phyloP scores from a whole-genome alignment of 2,888 invertebrate genomes.

The Hemithea aestivaria region DNA sequence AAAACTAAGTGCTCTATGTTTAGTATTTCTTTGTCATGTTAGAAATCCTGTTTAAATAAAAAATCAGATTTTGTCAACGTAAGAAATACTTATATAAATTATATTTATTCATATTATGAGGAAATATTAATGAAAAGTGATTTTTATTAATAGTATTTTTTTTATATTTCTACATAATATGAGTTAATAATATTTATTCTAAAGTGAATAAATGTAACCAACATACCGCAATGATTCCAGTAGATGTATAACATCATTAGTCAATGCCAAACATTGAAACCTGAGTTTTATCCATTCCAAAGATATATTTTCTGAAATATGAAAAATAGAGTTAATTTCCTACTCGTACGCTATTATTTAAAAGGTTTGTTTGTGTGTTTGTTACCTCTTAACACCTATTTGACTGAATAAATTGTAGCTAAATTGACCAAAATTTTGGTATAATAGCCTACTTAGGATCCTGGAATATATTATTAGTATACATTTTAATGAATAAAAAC shows the following conservation, averaged over 20 bases:
- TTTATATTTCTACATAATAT: conserved; percentile 74
- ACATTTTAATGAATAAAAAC: no score
- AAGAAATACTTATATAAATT: conserved; percentile 28
- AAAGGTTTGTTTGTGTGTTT: no score
- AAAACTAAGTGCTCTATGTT: conserved; percentile 19
- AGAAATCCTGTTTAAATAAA: conserved; percentile 27
- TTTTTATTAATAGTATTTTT: conserved; percentile 2
- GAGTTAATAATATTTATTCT: conserved; percentile 15
- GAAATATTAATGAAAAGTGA: conserved; percentile 49
- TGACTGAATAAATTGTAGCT: no score
- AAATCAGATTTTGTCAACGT: no score
- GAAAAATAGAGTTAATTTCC: conserved; percentile 10
- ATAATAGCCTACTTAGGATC: no score
- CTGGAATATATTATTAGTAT: no score
- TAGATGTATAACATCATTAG: conserved; percentile 83
- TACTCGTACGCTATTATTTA: no score
- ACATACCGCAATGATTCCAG: conserved; percentile 82
- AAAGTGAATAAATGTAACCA: conserved; percentile 34
- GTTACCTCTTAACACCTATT: no score
- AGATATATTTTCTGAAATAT: conserved; percentile 83
- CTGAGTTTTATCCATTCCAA: conserved; percentile 88
- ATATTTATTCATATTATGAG: conserved; percentile 53
- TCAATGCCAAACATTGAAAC: conserved; percentile 85
- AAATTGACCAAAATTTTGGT: no score
- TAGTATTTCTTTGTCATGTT: conserved; percentile 20